A percentile compares a stretch with the other conserved stretches of the same genome.
Evolutionary conservation across 2,797 vertebrate species (phyloP).

Genomic region (Mus spretus): DNA sequence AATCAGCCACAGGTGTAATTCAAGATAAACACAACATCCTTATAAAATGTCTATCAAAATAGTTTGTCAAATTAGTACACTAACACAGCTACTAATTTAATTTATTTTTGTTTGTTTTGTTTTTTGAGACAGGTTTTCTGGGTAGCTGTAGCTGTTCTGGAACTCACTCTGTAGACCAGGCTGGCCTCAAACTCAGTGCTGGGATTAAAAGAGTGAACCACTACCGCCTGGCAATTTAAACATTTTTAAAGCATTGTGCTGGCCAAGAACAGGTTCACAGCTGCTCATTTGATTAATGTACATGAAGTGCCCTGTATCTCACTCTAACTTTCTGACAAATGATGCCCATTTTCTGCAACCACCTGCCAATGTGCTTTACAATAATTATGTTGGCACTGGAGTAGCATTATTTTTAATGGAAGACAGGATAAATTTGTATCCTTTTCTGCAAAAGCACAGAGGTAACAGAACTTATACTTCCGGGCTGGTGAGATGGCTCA

Average conservation of each 20-base stretch:
- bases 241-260: background rate
- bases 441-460: conserved; percentile 37
- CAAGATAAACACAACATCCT: background rate
- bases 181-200: background rate
- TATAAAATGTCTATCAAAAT: background rate
- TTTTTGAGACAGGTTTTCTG: no score
- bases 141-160: no score
- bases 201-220: background rate
- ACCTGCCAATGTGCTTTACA: conserved; percentile 6
- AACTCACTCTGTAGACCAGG: background rate
- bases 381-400: conserved; percentile 53
- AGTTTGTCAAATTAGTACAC: background rate
- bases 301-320: background rate
- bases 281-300: conserved; percentile 8
- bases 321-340: conserved; percentile 49
- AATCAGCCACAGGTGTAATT: background rate
- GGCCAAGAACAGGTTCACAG: conserved; percentile 12
- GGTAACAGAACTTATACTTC: conserved; percentile 4
- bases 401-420: conserved; percentile 25
- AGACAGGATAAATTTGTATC: conserved; percentile 21
- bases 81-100: conserved; percentile 5
- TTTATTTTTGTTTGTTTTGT: background rate
- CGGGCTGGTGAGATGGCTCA: no score
- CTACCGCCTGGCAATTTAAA: background rate
- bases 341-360: background rate